Evolutionary conservation across 2,888 invertebrate genomes (phyloP), one percentile per base, ranked within the genome.

Genomic region (Cerceris ruficornis): DNA sequence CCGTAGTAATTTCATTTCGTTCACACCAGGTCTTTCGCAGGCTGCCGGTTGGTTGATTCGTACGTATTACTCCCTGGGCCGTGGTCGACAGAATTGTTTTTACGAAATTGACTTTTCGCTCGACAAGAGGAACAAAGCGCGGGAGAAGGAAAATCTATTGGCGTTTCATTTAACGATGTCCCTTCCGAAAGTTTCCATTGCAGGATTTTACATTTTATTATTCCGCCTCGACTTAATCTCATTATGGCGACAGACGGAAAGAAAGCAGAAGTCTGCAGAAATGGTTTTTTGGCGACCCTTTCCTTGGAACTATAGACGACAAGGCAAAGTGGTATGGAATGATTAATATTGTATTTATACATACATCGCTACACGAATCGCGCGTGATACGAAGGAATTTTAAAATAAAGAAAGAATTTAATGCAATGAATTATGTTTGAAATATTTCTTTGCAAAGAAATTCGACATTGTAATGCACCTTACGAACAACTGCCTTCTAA

Each of bases 71-170:
- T 78, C 78, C 73, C 78, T 78, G 82, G 80, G 78, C 80, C 79
- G 79, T 75, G 83, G 82, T 87, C 79, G 79, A 75, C 86, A 81
- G 83, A 89, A 89, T 88, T 89, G 89, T 89, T 89, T 89, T 88
- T 87, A 86, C 86, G 85, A 89, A 89, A 89, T 89, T 89, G 88
- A 89, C 88, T 88, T 88, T 87, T 86, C 82, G 85, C 80, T 76
- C 77, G 60, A 65, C 68, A 62, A 77, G 72, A 77, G 71, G 83
- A 75, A 81, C 66, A 82, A 81, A 77, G 81, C 71, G 46, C 42
- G 66, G 17, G 58, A 58, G 70, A 69, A 72, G 74, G 73, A 83
- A 78, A 85, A 77, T 85, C 81, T 73, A 85, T 79, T 58, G 77
- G 61, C 76, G 64, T 75, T 75, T 69, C 80, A 75, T 77, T 83